Evolutionary conservation across 2,113 vertebrate species (phyloP).

Genomic region (Clupea harengus): DNA sequence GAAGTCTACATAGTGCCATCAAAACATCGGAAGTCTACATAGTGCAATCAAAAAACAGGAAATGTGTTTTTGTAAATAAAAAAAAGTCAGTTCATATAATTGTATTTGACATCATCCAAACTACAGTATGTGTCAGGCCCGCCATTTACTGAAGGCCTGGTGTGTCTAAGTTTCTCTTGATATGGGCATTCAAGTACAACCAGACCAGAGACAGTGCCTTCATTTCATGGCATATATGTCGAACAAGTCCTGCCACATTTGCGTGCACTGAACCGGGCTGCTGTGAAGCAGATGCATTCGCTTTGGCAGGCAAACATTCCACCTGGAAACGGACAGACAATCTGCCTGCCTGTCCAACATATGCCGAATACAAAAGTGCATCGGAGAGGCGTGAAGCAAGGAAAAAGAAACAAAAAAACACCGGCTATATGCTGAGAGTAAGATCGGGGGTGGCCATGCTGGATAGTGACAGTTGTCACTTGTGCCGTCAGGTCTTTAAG

Average conservation of each 20-base stretch:
- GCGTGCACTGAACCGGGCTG: constrained; percentile 50
- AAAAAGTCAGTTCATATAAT: background rate
- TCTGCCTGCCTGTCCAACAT: constrained; percentile 57
- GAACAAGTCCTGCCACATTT: constrained; percentile 57
- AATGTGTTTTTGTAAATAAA: background rate
- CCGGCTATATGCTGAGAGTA: constrained; percentile 50
- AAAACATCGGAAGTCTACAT: background rate
- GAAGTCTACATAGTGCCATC: background rate
- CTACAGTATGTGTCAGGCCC: background rate
- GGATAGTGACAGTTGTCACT: background rate
- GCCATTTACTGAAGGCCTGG: background rate
- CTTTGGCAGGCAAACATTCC: constrained; percentile 58
- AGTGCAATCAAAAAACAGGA: background rate
- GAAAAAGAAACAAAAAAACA: constrained; percentile 29
- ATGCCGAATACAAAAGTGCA: constrained; percentile 42
- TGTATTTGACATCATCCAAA: background rate
- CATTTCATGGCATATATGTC: constrained; percentile 56
- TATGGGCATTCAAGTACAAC: background rate
- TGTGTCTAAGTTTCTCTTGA: background rate
- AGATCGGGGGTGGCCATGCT: constrained; percentile 39
- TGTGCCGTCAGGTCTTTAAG: background rate
- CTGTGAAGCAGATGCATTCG: constrained; percentile 66
- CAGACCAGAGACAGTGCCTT: constrained; percentile 40
- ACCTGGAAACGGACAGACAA: constrained; percentile 44
- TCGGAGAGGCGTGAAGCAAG: background rate